Percentiles rank a stretch among this genome's conserved stretches.
phyloP scores from a whole-genome alignment of 2,113 vertebrate species.

The Tachycineta bicolor region DNA sequence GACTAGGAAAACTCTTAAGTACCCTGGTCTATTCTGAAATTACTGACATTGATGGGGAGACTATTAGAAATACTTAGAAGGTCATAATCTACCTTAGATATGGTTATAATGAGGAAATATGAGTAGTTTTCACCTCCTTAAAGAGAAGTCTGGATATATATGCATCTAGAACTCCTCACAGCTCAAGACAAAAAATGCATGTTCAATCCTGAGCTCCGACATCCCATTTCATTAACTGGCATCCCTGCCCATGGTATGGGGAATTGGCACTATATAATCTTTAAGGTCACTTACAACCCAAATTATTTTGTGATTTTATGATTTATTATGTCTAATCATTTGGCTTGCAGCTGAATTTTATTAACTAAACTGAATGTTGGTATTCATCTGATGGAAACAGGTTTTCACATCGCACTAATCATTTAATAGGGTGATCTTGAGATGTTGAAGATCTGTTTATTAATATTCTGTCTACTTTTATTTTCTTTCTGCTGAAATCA shows the following conservation, averaged over 20 bases:
- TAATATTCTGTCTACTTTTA: background rate
- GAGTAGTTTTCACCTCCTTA: accelerated
- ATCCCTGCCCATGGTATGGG: too few relatives aligned
- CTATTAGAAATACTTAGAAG: background rate
- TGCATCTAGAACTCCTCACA: background rate
- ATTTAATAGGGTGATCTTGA: background rate
- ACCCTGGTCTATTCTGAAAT: background rate
- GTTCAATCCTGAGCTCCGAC: accelerated
- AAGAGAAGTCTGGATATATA: background rate
- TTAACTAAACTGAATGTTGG: background rate
- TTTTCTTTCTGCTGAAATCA: background rate
- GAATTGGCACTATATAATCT: background rate
- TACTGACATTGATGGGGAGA: background rate
- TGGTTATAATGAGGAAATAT: background rate
- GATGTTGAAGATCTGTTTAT: background rate
- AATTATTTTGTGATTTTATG: background rate
- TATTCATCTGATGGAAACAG: background rate
- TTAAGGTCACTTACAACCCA: background rate
- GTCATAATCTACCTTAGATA: accelerated
- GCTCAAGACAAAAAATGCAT: accelerated
- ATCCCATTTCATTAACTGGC: background rate
- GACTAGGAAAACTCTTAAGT: background rate
- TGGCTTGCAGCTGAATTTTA: background rate
- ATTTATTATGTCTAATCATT: background rate
- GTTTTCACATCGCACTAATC: too few relatives aligned